These are phyloP conservation scores for Hyles lineata DNA, from an alignment of 2,888 invertebrate genomes.

Conservation along the genomic window DNA sequence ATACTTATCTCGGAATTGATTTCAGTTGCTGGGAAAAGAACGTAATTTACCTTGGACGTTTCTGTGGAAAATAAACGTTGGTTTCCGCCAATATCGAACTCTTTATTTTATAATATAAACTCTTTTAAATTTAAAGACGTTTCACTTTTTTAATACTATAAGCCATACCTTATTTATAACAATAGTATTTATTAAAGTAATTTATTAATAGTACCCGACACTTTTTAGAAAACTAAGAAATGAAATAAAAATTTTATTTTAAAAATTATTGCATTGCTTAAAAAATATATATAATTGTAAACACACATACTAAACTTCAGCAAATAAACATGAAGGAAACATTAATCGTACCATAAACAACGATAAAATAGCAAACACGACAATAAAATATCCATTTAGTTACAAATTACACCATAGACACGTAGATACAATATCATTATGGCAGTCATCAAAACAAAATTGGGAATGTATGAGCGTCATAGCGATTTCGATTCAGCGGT, in stretches of 20 bases:
- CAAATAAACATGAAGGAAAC: conserved; percentile 6
- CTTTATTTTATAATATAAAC: background rate
- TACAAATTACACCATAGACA: conserved; percentile 40
- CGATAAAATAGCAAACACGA: conserved; percentile 20
- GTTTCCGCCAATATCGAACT: background rate
- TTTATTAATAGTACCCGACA: background rate
- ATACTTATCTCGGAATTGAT: conserved; percentile 24
- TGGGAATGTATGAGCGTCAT: conserved; percentile 69
- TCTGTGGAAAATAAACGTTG: conserved; percentile 5
- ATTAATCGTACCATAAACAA: conserved; percentile 20
- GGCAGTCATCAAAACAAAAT: conserved; percentile 74
- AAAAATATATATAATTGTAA: background rate
- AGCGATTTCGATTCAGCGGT: conserved; percentile 45
- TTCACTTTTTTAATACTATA: too few relatives aligned
- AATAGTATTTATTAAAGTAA: too few relatives aligned
- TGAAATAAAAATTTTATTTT: background rate
- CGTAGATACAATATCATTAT: conserved; percentile 70
- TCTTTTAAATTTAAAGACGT: too few relatives aligned
- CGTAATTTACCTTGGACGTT: conserved; percentile 10
- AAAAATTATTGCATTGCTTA: too few relatives aligned
- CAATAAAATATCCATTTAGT: conserved; percentile 27
- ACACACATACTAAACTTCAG: background rate
- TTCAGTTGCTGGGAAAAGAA: conserved; percentile 5
- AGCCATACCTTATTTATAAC: too few relatives aligned
- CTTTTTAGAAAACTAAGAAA: background rate